Percentiles rank a stretch among this genome's conserved stretches.
These are phyloP conservation scores for Phytoseiulus persimilis DNA, from an alignment of 2,888 invertebrate genomes.

Conservation along the genomic window DNA sequence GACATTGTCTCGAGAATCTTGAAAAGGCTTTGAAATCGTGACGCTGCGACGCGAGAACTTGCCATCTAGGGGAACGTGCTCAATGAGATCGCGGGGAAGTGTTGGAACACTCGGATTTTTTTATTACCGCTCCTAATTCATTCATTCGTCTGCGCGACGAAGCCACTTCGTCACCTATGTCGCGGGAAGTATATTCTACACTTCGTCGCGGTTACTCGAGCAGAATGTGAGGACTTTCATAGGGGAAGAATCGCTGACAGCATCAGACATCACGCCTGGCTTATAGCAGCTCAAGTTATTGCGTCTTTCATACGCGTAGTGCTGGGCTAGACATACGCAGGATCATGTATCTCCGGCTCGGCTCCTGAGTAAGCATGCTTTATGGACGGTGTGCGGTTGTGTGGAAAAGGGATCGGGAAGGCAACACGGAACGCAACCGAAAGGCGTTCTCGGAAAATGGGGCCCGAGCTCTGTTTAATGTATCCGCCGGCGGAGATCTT, in stretches of 20 bases:
- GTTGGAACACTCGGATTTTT: too few relatives aligned
- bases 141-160: too few relatives aligned
- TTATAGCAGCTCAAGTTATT: not conserved
- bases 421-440: not conserved
- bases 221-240: too few relatives aligned
- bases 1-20: too few relatives aligned
- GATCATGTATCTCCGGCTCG: not conserved
- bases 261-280: not conserved
- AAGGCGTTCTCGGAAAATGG: not conserved
- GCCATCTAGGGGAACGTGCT: too few relatives aligned
- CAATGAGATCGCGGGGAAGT: too few relatives aligned
- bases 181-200: too few relatives aligned
- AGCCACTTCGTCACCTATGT: too few relatives aligned
- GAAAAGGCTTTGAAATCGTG: too few relatives aligned
- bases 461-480: not conserved
- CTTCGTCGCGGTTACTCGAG: too few relatives aligned
- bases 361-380: not conserved
- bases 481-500: not conserved
- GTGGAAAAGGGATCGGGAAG: not conserved
- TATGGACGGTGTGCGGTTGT: not conserved
- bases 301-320: not conserved
- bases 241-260: not conserved
- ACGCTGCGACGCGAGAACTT: too few relatives aligned
- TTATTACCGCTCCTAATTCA: too few relatives aligned
- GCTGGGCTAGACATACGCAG: not conserved